Evolutionary conservation across 2,113 vertebrate genomes (phyloP), one percentile per base, ranked within the genome.

Genomic region (Grammomys surdaster): DNA sequence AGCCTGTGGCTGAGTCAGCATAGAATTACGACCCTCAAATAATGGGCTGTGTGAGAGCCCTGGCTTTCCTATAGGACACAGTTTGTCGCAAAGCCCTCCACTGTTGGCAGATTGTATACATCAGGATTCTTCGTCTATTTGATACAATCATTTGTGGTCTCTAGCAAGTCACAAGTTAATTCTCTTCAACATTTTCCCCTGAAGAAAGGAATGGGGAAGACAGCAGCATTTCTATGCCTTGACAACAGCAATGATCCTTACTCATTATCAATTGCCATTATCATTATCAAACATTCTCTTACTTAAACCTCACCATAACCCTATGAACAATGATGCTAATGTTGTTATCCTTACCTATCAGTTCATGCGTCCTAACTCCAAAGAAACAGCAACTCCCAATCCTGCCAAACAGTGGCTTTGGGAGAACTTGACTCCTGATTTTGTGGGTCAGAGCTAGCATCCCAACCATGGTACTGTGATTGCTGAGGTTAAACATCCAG

Each of bases 1-100:
- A 98, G 96, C 98, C 98, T 0, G 96, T 99, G 96, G 98, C 99
- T 98, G 98, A 99, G 97, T 98, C 92, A 51, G 99, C 99, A 93
- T 48, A 80, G 97, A 98, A 88, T 96, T 98, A 98, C 89, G 98
- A 98, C 76, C 98, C 97, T n/a, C 98, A 99, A 98, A 98, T 98
- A 63, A 99, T 98, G 97, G 93, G 98, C 76, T 98, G 97, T 98
- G 97, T 76, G 98, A 99, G 31, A 98, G 98, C 36, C 97, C 7
- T 33, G 20, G 67, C 75, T 58, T 86, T 75, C 36, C 84, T 60
- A 7, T 11, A 11, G 5, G 24, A 31, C 43, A 0, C 99, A 28
- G 95, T 99, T 98, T 46, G 96, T 98, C 11, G 93, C 98, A 20
- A 96, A 98, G 84, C 98, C 98, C 54, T 99, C 98, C 46, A 98